phyloP scores from a whole-genome alignment of 2,113 vertebrate genomes.

The Morone saxatilis region DNA sequence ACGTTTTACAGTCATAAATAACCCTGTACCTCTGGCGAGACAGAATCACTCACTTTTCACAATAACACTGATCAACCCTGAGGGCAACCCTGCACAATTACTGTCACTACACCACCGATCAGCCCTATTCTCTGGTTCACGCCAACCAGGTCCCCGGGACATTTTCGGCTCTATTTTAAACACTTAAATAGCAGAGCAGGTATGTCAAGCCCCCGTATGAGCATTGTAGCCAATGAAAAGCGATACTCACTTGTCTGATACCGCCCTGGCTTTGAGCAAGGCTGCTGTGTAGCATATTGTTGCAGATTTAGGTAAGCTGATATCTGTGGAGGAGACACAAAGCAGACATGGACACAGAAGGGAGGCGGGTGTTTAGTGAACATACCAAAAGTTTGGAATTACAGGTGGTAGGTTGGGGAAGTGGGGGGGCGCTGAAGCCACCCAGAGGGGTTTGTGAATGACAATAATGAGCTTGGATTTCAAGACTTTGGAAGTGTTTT shows the following conservation, averaged over 20 bases:
- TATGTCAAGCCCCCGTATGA: not conserved
- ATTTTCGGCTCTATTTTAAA: constrained; percentile 8
- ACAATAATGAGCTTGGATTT: constrained; percentile 22
- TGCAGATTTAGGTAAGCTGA: constrained; percentile 99
- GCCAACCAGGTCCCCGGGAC: not conserved
- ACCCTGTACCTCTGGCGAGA: not conserved
- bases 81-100: not conserved
- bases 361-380: constrained; percentile 17
- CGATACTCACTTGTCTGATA: constrained; percentile 98
- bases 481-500: constrained; percentile 1
- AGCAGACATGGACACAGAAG: constrained; percentile 57
- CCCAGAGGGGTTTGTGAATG: not conserved
- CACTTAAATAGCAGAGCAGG: constrained; percentile 19
- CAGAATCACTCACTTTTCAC: constrained; percentile 8
- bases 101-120: not conserved
- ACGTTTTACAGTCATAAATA: not conserved
- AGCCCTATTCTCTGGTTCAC: not conserved
- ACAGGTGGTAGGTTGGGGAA: constrained; percentile 8
- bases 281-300: constrained; percentile 99
- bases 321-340: constrained; percentile 89
- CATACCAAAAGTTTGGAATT: not conserved
- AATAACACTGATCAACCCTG: constrained; percentile 18
- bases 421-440: not conserved
- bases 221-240: constrained; percentile 6
- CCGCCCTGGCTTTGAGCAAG: constrained; percentile 97